Conservation (phyloP, 2,888 invertebrate genomes). For the Mythimna ferrago region DNA sequence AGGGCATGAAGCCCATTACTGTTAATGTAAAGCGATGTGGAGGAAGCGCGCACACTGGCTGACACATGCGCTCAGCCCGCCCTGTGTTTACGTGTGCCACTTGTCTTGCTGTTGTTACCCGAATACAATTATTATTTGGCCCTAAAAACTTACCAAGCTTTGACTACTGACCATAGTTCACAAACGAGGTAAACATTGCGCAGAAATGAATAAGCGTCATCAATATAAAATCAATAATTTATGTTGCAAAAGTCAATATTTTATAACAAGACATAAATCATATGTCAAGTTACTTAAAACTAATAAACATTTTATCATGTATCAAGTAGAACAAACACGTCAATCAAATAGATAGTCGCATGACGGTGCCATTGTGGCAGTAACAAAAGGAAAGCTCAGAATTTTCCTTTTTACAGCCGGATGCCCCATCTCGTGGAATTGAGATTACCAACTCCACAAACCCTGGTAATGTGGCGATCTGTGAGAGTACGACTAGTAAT, state of each 20-base stretch:
- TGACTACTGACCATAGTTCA: slow-evolving; percentile 5
- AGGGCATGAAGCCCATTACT: slow-evolving; percentile 54
- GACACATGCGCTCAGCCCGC: slow-evolving; percentile 40
- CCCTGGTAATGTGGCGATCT: slow-evolving; percentile 66
- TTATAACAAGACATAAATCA: slow-evolving; percentile 48
- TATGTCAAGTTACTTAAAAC: slow-evolving; percentile 29
- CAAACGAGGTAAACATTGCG: not conserved
- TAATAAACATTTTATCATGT: slow-evolving; percentile 50
- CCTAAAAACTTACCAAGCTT: slow-evolving; percentile 26
- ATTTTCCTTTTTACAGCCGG: slow-evolving; percentile 76
- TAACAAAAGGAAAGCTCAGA: slow-evolving; percentile 69
- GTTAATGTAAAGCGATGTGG: slow-evolving; percentile 54
- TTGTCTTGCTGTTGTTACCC: slow-evolving; percentile 38
- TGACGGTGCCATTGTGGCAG: slow-evolving; percentile 49
- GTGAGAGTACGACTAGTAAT: slow-evolving; percentile 67
- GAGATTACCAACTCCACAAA: slow-evolving; percentile 68
- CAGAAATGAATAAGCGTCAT: slow-evolving; percentile 6
- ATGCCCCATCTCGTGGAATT: slow-evolving; percentile 68
- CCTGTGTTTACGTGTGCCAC: slow-evolving; percentile 47
- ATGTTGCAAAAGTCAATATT: slow-evolving; percentile 23
- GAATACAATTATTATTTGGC: slow-evolving; percentile 40
- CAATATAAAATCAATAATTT: slow-evolving; percentile 25
- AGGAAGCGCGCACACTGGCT: slow-evolving; percentile 42
- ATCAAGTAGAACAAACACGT: slow-evolving; percentile 74
- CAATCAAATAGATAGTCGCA: slow-evolving; percentile 71